phyloP scores from a whole-genome alignment of 1,140 invertebrate genomes.

The Gryllus bimaculatus region DNA sequence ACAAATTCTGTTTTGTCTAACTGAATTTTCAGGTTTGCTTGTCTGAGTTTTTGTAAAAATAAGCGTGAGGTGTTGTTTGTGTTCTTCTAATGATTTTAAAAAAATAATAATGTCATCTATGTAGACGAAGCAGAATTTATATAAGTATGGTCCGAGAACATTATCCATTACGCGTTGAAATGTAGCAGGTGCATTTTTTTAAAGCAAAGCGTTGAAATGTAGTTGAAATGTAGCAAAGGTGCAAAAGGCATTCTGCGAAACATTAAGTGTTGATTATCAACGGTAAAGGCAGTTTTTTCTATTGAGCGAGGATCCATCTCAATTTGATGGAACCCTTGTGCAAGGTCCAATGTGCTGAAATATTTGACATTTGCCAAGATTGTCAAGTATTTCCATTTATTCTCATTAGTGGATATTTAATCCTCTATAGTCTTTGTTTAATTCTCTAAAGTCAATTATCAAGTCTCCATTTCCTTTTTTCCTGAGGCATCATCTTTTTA shows the following conservation, averaged over 20 bases:
- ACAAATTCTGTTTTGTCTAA: neutral
- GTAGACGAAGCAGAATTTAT: slow-evolving; percentile 23
- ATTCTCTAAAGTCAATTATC: neutral
- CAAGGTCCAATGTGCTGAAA: neutral
- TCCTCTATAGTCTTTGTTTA: neutral
- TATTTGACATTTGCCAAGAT: neutral
- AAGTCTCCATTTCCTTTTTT: slow-evolving; percentile 15
- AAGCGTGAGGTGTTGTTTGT: neutral
- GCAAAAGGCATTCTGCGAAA: slow-evolving; percentile 16
- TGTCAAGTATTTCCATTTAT: neutral
- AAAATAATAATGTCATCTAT: slow-evolving; percentile 26
- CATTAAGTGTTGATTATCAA: neutral
- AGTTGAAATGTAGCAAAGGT: too few species aligned
- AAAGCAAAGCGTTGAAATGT: too few species aligned
- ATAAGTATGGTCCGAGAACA: slow-evolving; percentile 21
- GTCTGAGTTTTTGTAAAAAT: neutral
- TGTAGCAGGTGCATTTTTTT: slow-evolving; percentile 17
- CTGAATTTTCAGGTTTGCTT: neutral
- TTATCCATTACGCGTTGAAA: slow-evolving; percentile 27
- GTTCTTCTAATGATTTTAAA: neutral
- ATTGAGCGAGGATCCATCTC: slow-evolving; percentile 24
- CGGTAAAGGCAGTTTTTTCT: slow-evolving; percentile 31
- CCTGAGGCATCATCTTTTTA: neutral
- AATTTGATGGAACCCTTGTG: slow-evolving; percentile 35
- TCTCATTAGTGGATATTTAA: neutral